A percentile compares a stretch with the other conserved stretches of the same genome.
phyloP scores from a whole-genome alignment of 2,113 vertebrate genomes.

The Oostethus manadensis region DNA sequence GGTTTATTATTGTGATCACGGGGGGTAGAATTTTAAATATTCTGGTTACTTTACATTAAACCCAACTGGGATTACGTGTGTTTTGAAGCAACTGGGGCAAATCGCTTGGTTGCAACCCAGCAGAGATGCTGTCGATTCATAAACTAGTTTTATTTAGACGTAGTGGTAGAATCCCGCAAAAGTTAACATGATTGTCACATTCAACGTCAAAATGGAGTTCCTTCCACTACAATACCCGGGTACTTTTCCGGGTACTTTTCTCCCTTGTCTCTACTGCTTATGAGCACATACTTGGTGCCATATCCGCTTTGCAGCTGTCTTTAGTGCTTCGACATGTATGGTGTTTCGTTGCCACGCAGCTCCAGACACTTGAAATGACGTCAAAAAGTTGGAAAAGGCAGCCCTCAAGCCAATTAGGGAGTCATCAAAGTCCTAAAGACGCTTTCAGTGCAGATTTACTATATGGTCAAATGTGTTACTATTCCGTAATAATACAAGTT shows the following conservation, averaged over 20 bases:
- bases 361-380: not conserved
- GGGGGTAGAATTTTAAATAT: too few species aligned
- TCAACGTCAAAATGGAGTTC: not conserved
- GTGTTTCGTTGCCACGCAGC: not conserved
- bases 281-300: not conserved
- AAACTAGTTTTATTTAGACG: too few species aligned
- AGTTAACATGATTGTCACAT: not conserved
- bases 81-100: too few species aligned
- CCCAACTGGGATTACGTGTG: too few species aligned
- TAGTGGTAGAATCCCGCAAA: too few species aligned
- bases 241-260: too few species aligned
- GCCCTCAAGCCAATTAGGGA: slow-evolving; percentile 26
- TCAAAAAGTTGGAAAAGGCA: slow-evolving; percentile 27
- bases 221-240: too few species aligned
- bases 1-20: too few species aligned
- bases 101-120: too few species aligned
- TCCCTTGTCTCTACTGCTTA: not conserved
- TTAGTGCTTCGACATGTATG: slow-evolving; percentile 8
- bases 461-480: not conserved
- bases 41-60: too few species aligned
- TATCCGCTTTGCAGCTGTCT: not conserved
- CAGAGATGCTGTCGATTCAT: too few species aligned
- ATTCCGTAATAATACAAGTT: too few species aligned
- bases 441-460: not conserved
- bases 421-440: not conserved